Percentiles rank a stretch among this genome's conserved stretches.
These are phyloP conservation scores for Eristalis arbustorum DNA, from an alignment of 2,888 invertebrate genomes.

Conservation along the genomic window DNA sequence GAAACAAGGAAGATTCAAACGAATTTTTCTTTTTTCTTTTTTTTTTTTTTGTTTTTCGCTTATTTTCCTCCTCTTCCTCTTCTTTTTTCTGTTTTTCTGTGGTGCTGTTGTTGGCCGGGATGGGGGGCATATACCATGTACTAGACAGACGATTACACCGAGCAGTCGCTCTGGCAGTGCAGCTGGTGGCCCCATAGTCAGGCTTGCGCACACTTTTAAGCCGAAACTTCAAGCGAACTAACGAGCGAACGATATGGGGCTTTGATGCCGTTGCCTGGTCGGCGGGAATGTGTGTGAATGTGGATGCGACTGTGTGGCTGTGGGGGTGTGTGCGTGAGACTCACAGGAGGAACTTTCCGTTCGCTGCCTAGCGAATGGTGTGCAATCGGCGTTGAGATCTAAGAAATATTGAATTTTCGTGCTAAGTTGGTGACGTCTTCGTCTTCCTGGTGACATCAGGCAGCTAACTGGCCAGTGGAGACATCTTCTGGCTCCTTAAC, in stretches of 20 bases:
- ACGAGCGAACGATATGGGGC: slow-evolving; percentile 28
- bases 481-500: too few species aligned
- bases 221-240: neutral
- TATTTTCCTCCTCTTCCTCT: slow-evolving; percentile 1
- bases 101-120: neutral
- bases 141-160: slow-evolving; percentile 6
- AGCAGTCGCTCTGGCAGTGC: slow-evolving; percentile 27
- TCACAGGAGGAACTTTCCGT: neutral
- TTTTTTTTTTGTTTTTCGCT: slow-evolving; percentile 3
- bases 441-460: too few species aligned
- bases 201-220: slow-evolving; percentile 35
- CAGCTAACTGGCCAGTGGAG: too few species aligned
- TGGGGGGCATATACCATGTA: neutral
- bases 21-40: slow-evolving; percentile 7
- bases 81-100: slow-evolving; percentile 1
- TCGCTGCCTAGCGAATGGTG: too few species aligned
- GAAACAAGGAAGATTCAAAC: slow-evolving; percentile 53
- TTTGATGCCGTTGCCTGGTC: slow-evolving; percentile 29
- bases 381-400: too few species aligned
- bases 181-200: slow-evolving; percentile 27
- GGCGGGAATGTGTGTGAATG: too few species aligned
- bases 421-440: too few species aligned
- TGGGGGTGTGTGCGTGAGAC: neutral
- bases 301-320: neutral
- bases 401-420: too few species aligned